A percentile compares a stretch with the other conserved stretches of the same genome.
phyloP scores from a whole-genome alignment of 2,888 invertebrate species.

The Crossocerus cetratus region DNA sequence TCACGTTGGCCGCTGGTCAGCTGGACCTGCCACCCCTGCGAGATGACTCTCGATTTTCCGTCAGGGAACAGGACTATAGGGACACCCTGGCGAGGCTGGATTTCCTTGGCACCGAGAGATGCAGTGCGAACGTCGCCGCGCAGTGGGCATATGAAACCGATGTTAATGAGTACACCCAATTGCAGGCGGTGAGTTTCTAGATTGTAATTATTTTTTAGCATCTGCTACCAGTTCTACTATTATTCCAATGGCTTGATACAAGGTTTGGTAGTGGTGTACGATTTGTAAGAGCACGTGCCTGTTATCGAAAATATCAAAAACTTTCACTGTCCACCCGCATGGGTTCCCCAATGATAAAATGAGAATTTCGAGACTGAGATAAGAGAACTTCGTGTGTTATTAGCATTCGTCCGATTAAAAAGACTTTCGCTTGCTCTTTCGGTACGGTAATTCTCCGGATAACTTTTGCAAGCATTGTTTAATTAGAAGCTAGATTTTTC shows the following conservation, averaged over 20 bases:
- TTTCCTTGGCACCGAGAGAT: constrained; percentile 87
- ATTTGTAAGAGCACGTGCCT: too few species aligned
- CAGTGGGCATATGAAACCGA: constrained; percentile 95
- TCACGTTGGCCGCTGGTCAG: constrained; percentile 61
- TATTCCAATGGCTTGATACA: too few species aligned
- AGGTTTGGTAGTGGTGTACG: too few species aligned
- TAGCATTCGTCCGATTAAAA: too few species aligned
- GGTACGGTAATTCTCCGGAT: too few species aligned
- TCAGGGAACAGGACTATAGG: constrained; percentile 60
- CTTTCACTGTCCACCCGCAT: constrained; percentile 42
- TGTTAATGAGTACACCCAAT: constrained; percentile 89
- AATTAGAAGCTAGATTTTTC: neutral
- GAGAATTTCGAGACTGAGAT: constrained; percentile 4
- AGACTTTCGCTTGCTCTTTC: too few species aligned
- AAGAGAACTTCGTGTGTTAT: neutral
- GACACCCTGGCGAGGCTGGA: constrained; percentile 83
- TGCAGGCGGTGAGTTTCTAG: constrained; percentile 86
- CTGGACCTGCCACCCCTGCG: constrained; percentile 70
- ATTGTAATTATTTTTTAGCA: neutral
- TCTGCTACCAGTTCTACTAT: too few species aligned
- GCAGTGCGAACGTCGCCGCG: constrained; percentile 90
- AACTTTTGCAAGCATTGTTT: too few species aligned
- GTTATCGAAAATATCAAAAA: constrained; percentile 1
- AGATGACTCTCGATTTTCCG: constrained; percentile 45
- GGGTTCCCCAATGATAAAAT: neutral